Percentiles rank a stretch among this genome's conserved stretches.
phyloP scores from a whole-genome alignment of 2,888 invertebrate genomes.

The Drosophila fulvimacula region DNA sequence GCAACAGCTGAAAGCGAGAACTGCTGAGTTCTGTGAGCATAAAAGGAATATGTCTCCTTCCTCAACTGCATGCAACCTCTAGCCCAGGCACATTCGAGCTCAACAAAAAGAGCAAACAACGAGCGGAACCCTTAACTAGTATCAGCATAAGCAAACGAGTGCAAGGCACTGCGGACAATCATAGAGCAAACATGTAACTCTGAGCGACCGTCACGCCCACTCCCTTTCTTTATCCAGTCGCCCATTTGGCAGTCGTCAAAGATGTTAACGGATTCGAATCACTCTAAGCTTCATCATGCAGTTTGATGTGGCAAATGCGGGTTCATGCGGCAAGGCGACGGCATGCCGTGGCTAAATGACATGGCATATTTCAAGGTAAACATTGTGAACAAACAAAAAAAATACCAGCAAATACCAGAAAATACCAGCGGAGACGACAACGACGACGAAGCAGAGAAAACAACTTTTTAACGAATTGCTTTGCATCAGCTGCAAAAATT shows the following conservation, averaged over 20 bases:
- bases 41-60: too few species aligned
- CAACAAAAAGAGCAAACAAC: background rate
- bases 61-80: background rate
- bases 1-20: background rate
- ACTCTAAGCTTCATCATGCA: background rate
- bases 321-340: background rate
- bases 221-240: background rate
- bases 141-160: background rate
- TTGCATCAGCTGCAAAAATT: conserved; percentile 15
- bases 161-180: background rate
- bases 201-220: background rate
- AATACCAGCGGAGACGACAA: conserved; percentile 4
- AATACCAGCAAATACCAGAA: conserved; percentile 39
- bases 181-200: background rate
- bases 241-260: background rate
- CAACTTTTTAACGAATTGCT: conserved; percentile 22
- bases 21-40: background rate
- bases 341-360: conserved; percentile 59
- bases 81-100: background rate
- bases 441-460: conserved; percentile 7
- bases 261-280: background rate
- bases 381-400: conserved; percentile 53
- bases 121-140: background rate
- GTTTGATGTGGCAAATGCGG: conserved; percentile 7
- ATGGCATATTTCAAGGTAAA: conserved; percentile 78